Percentiles rank a stretch among this genome's conserved stretches.
Evolutionary conservation across 1,140 invertebrate genomes (phyloP).

Genomic region (Drosophila willistoni): DNA sequence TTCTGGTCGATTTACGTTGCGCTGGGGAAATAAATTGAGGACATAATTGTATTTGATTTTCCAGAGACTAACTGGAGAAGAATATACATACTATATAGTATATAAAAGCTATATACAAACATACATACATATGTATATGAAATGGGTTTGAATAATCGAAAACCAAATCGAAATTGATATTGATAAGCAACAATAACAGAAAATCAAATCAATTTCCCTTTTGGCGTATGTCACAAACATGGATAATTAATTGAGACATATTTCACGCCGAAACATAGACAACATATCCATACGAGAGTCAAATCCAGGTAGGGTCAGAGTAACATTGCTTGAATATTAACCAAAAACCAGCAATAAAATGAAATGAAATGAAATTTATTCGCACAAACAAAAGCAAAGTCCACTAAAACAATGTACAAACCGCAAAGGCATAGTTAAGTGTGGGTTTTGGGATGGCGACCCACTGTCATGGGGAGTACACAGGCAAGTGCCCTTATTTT

Average conservation of each 20-base stretch:
- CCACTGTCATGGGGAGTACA: not conserved
- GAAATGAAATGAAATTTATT: slow-evolving; percentile 62
- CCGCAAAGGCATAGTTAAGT: slow-evolving; percentile 39
- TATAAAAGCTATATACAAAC: slow-evolving; percentile 1
- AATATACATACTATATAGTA: not conserved
- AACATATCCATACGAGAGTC: not conserved
- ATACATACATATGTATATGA: not conserved
- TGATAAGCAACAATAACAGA: slow-evolving; percentile 49
- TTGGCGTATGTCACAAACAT: slow-evolving; percentile 54
- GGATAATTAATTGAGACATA: slow-evolving; percentile 76
- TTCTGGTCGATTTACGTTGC: slow-evolving; percentile 33
- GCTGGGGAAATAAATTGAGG: slow-evolving; percentile 24
- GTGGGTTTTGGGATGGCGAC: no score
- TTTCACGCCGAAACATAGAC: slow-evolving; percentile 36
- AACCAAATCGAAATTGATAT: slow-evolving; percentile 32
- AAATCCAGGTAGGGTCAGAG: not conserved
- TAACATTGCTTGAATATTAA: slow-evolving; percentile 39
- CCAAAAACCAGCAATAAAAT: slow-evolving; percentile 44
- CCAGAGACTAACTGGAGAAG: slow-evolving; percentile 16
- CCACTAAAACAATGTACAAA: slow-evolving; percentile 36
- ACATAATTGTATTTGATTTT: slow-evolving; percentile 52
- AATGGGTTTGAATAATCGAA: slow-evolving; percentile 40
- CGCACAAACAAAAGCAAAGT: slow-evolving; percentile 42
- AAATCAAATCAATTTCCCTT: slow-evolving; percentile 48
- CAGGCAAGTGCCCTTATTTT: slow-evolving; percentile 2